A percentile compares a stretch with the other conserved stretches of the same genome.
Conservation (phyloP, 2,113 vertebrate species). For the Hucho hucho region DNA sequence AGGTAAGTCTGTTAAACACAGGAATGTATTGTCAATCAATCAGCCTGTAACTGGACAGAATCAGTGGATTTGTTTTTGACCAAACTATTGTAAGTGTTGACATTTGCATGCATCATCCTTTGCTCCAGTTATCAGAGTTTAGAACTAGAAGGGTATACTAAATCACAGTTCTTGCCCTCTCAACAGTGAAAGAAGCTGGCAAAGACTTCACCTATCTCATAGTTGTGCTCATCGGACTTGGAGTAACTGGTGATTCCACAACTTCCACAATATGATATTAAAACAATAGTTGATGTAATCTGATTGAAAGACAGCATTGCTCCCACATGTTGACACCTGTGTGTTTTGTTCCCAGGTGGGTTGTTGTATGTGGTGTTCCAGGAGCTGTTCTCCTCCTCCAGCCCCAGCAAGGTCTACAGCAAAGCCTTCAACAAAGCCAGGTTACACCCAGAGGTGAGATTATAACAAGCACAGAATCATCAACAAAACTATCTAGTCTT, state of each 20-base stretch:
- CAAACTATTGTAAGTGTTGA: too few species aligned
- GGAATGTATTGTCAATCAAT: neutral
- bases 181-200: constrained; percentile 89
- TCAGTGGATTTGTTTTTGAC: too few species aligned
- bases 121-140: too few species aligned
- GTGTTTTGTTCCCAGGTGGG: constrained; percentile 75
- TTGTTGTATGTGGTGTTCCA: constrained; percentile 90
- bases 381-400: constrained; percentile 92
- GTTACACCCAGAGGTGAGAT: constrained; percentile 84
- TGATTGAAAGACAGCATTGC: too few species aligned
- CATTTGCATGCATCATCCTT: too few species aligned
- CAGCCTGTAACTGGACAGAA: neutral
- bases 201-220: constrained; percentile 89
- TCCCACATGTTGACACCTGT: neutral
- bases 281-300: too few species aligned
- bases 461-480: neutral
- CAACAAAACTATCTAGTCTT: neutral
- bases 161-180: constrained; percentile 33
- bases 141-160: neutral
- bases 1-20: constrained; percentile 68
- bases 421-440: constrained; percentile 88
- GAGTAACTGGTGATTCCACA: constrained; percentile 83
- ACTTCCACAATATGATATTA: neutral
- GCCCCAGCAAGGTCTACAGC: constrained; percentile 90
- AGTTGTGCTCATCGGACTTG: constrained; percentile 85